Percentiles rank a stretch among this genome's conserved stretches.
phyloP scores from a whole-genome alignment of 2,113 vertebrate species.

The Mirounga angustirostris region DNA sequence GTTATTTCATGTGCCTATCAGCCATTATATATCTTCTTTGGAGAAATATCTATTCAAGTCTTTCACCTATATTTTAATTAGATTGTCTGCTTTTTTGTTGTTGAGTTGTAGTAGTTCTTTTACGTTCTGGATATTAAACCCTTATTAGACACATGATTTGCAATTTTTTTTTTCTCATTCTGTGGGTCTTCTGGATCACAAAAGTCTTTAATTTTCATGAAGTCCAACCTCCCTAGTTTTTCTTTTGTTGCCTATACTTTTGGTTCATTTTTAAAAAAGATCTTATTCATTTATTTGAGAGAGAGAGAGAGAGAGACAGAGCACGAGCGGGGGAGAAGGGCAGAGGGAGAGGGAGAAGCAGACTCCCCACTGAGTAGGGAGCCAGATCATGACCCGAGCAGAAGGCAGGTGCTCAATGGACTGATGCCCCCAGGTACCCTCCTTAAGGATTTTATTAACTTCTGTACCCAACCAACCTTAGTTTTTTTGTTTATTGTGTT shows the following conservation, averaged over 20 bases:
- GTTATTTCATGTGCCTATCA: neutral
- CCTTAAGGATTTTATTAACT: conserved; percentile 28
- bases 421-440: too few relatives aligned
- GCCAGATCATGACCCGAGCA: too few relatives aligned
- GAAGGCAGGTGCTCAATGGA: too few relatives aligned
- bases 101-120: neutral
- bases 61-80: neutral
- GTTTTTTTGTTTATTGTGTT: neutral
- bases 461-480: neutral
- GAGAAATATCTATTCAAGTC: neutral
- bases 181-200: neutral
- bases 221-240: neutral
- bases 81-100: neutral
- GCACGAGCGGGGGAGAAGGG: too few relatives aligned
- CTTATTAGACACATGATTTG: neutral
- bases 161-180: conserved; percentile 27
- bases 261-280: neutral
- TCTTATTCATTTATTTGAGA: neutral
- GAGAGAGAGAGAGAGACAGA: too few relatives aligned
- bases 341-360: too few relatives aligned
- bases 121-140: neutral
- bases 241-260: neutral
- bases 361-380: too few relatives aligned
- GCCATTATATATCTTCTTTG: neutral
- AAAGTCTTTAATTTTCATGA: conserved; percentile 13